Evolutionary conservation across 35 echinoderm and acorn worm genomes (phyloP), one percentile per base, ranked within the genome.

Genomic region (Stichopus chloronotus): DNA sequence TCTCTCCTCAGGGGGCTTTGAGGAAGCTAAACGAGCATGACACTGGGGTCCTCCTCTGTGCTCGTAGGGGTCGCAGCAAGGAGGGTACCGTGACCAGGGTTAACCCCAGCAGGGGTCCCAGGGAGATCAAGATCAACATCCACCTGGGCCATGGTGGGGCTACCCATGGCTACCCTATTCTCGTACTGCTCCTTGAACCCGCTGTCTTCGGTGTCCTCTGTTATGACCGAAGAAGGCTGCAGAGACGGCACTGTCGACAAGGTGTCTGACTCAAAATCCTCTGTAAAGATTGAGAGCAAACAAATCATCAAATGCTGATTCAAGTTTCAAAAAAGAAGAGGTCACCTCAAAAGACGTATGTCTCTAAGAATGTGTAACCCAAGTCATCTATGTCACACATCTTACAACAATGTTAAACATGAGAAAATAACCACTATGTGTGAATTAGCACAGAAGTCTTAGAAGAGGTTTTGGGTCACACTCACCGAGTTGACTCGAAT

Each of bases 211-310:
- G 81, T 56, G 19, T 84, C 81, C 7, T 84, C 81, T 3, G 81
- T 84, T 8, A 84, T 17, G 53, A 84, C 19, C 43, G 78, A 80
- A 84, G 81, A 57, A 17, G 53, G 81, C 81, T 56, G 53, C 10
- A 84, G 43, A 23, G 81, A 84, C 11, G 81, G 81, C 81, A 57
- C 52, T 57, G 56, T 55, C 56, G 81, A 84, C 19, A 57, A n/a
- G 17, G 81, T 55, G 56, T 84, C 81, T n/a, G 81, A 84, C 19
- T 84, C 81, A 84, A 84, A 84, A 84, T 57, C 81, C 8, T 84
- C 81, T 84, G 81, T 6, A 13, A 5, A 56, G 19, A 2, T 14
- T 14, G 9, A 19, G 54, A 54, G 52, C 79, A 52, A 81, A 52
- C 12, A 53, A 53, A 56, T 8, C 9, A 4, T 14, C 77, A 25